Conservation (phyloP, 2,113 vertebrate genomes). For the Orcinus orca region DNA sequence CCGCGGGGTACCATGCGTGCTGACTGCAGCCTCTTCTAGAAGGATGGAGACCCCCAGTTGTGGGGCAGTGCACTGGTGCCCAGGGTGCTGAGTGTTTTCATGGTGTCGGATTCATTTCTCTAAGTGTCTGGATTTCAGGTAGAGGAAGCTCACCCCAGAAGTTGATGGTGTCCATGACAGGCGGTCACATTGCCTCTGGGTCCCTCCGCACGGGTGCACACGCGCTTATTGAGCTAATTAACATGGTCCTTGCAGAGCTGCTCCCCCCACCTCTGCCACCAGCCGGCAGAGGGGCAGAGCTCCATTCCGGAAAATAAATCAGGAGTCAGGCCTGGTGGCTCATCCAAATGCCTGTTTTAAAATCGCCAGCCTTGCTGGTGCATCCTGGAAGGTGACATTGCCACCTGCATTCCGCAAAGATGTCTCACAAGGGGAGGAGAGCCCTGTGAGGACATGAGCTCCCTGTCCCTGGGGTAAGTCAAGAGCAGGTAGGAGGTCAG, state of each 20-base stretch:
- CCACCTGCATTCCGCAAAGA: background rate
- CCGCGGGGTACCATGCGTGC: background rate
- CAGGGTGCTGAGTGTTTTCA: background rate
- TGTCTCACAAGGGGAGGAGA: background rate
- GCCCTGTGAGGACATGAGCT: background rate
- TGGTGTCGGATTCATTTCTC: background rate
- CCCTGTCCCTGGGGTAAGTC: background rate
- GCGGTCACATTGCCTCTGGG: background rate
- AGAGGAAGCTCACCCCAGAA: background rate
- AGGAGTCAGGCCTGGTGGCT: background rate
- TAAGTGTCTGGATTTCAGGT: background rate
- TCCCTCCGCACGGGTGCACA: background rate
- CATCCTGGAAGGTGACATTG: background rate
- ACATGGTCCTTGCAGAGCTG: background rate
- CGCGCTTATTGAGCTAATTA: conserved; percentile 24
- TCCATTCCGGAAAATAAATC: background rate
- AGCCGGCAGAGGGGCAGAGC: background rate
- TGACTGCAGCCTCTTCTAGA: background rate
- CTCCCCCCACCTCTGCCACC: background rate
- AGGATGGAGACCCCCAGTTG: background rate
- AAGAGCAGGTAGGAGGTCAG: background rate
- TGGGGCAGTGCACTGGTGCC: background rate
- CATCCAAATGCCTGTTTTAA: background rate
- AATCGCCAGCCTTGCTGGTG: background rate
- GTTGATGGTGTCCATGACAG: background rate